Evolutionary conservation across 2,797 vertebrate genomes (phyloP), one percentile per base, ranked within the genome.

Genomic region (Parauchenoglanis punctatus): DNA sequence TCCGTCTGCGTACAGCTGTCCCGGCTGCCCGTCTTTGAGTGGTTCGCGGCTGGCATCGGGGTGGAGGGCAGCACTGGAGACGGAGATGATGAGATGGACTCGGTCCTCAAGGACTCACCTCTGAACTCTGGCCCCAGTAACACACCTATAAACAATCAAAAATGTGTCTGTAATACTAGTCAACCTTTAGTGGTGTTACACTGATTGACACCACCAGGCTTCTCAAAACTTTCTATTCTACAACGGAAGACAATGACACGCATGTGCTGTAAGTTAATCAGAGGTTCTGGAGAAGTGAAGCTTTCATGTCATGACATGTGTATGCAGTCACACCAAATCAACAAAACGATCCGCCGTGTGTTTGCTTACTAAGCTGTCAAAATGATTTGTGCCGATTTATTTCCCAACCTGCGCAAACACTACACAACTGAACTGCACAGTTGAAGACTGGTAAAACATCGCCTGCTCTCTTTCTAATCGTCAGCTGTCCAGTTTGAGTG

Each of bases 1-100:
- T 99, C 99, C 0, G 98, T 99, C 93, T 99, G 99, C 0, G 98
- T 99, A 94, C 97, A 98, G 95, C 99, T 99, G 94, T 99, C 99
- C 72, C 97, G 95, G 94, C 99, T 99, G 92, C 98, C 97, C 0
- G 97, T 98, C 94, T 99, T 99, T 0, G 97, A 98, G 93, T 99
- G 99, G 25, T 88, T 35, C 65, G 96, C 96, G 0, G 97, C 94
- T 0, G 96, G 95, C 93, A 98, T 92, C 0, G 97, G 97, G 2
- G 97, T 97, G 23, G 96, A 97, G 40, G 97, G 96, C 2, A 97
- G 95, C 49, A 99, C 97, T 0, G 98, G 98, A 0, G 98, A 99
- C 0, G 98, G 98, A 0, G 97, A 98, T 2, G 98, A 98, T 1
- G 98, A 97, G 81, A 98, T 97, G 20, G 97, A 98, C 85, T 98